A percentile compares a stretch with the other conserved stretches of the same genome.
phyloP scores from a whole-genome alignment of 2,888 invertebrate species.

The Helobdella robusta region DNA sequence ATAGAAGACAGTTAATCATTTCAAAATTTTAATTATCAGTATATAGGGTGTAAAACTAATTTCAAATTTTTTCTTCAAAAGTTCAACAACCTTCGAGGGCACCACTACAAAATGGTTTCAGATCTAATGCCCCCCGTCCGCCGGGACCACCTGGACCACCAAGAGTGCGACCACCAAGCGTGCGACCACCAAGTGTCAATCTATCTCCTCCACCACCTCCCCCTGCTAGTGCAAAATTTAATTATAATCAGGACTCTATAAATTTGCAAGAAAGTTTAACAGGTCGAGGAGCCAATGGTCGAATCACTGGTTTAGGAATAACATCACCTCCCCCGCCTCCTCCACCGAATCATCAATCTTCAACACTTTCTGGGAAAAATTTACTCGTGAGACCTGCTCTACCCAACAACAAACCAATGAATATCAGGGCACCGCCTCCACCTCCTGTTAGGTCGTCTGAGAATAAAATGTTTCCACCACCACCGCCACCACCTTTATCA shows the following conservation, averaged over 20 bases:
- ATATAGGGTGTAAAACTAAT: too few relatives aligned
- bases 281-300: slow-evolving; percentile 21
- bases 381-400: too few relatives aligned
- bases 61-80: too few relatives aligned
- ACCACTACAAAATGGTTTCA: slow-evolving; percentile 4
- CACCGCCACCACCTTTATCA: not conserved
- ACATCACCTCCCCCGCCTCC: not conserved
- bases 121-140: not conserved
- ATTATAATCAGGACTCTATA: not conserved
- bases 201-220: slow-evolving; percentile 13
- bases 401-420: not conserved
- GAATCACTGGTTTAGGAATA: not conserved
- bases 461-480: not conserved
- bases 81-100: too few relatives aligned
- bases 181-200: not conserved
- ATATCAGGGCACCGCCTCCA: not conserved
- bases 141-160: not conserved
- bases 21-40: too few relatives aligned
- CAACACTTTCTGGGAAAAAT: too few relatives aligned
- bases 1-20: too few relatives aligned
- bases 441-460: not conserved
- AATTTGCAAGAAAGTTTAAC: slow-evolving; percentile 10
- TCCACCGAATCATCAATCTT: slow-evolving; percentile 6
- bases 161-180: not conserved
- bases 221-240: not conserved